Conservation (phyloP, 2,113 vertebrate genomes). For the Lipophrys pholis region DNA sequence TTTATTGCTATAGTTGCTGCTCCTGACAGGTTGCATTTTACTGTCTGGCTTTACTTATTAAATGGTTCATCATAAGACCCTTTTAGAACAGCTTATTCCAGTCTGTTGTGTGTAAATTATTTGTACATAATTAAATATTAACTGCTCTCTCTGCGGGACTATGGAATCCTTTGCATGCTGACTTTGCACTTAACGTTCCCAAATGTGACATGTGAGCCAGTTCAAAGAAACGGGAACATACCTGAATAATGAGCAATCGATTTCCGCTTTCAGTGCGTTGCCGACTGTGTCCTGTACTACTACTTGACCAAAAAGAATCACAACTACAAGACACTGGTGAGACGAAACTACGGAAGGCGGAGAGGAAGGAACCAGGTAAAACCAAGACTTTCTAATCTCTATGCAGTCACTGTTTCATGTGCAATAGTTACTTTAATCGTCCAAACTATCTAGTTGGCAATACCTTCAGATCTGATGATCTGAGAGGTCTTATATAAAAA, state of each 20-base stretch:
- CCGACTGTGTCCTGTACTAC: conserved; percentile 97
- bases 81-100: not conserved
- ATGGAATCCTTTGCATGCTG: not conserved
- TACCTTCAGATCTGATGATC: too few relatives aligned
- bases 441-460: too few relatives aligned
- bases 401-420: too few relatives aligned
- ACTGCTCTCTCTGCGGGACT: not conserved
- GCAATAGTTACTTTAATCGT: too few relatives aligned
- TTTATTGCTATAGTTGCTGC: not conserved
- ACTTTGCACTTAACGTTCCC: not conserved
- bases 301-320: conserved; percentile 99
- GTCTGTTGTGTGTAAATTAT: not conserved
- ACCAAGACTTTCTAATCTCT: not conserved
- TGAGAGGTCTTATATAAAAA: too few relatives aligned
- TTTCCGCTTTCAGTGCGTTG: conserved; percentile 87
- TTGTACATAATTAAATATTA: not conserved
- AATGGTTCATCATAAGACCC: not conserved
- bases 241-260: too few relatives aligned
- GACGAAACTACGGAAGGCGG: conserved; percentile 94
- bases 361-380: conserved; percentile 95
- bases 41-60: not conserved
- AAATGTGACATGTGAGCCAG: not conserved
- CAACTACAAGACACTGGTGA: conserved; percentile 96
- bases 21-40: not conserved
- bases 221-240: not conserved